Evolutionary conservation across 2,888 invertebrate species (phyloP).

Genomic region (Andrena minutula): DNA sequence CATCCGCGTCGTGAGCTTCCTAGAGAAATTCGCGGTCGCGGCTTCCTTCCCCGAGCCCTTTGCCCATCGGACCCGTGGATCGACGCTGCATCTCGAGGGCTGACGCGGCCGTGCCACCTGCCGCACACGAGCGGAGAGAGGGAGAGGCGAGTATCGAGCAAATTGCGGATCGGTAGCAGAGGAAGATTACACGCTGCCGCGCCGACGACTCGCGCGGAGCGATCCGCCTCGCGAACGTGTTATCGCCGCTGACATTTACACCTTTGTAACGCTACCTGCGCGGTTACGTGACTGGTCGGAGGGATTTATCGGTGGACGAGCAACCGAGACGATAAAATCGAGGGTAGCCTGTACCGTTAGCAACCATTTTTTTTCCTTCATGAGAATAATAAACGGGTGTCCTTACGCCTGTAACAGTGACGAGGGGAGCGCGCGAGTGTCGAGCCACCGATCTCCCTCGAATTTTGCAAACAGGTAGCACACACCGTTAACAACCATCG

Average conservation of each 20-base stretch:
- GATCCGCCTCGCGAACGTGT: conserved; percentile 56
- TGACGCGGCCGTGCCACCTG: conserved; percentile 28
- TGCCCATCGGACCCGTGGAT: background rate
- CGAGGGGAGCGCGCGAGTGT: no score
- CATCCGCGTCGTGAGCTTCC: background rate
- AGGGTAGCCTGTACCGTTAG: conserved; percentile 38
- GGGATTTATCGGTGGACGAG: conserved; percentile 37
- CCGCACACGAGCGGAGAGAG: background rate
- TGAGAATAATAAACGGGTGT: background rate
- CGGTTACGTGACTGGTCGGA: conserved; percentile 53
- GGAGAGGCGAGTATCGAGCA: conserved; percentile 48
- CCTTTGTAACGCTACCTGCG: conserved; percentile 65
- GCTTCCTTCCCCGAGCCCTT: background rate
- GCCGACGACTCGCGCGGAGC: conserved; percentile 57
- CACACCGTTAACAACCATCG: no score
- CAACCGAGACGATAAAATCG: conserved; percentile 35
- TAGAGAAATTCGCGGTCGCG: background rate
- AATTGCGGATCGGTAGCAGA: conserved; percentile 71
- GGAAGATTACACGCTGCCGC: conserved; percentile 67
- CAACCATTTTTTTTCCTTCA: background rate
- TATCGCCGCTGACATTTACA: conserved; percentile 74
- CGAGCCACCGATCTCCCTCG: no score
- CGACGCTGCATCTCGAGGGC: background rate
- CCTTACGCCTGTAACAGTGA: background rate
- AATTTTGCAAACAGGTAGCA: no score